Evolutionary conservation across 2,797 vertebrate genomes (phyloP), one percentile per base, ranked within the genome.

Genomic region (Acropternis orthonyx): DNA sequence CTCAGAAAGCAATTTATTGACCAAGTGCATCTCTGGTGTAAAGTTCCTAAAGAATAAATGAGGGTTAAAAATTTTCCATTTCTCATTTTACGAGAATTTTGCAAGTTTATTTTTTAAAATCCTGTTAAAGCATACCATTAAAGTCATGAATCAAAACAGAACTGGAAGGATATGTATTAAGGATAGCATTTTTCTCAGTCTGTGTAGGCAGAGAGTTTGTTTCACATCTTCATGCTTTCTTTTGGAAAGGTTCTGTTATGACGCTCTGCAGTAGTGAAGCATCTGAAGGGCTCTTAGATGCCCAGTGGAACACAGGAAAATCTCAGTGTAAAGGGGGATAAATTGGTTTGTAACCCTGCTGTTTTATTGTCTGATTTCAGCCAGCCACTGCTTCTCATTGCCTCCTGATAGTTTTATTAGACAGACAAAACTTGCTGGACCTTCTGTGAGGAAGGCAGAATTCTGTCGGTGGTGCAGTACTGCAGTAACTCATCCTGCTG

Each of bases 121-220:
- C 24, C 43, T 66, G 5, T 83, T 80, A 83, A 81, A 83, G 18
- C 8, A 23, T 83, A 59, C 17, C 0, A 0, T 75, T 24, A 56
- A 88, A 81, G 24, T 61, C 63, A 91, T 11, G 46, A 28, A 63
- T 80, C 46, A 79, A 72, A 92, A 46, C 36, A 41, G 63, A 69
- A 34, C 18, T 39, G 2, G 1, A 36, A 77, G 23, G 0, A 0
- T 32, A 13, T 24, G 9, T 49, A 27, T 66, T 87, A 58, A 82
- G 76, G 22, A 44, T 27, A 76, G 10, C 1, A 10, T 77, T 81
- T 83, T 74, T 39, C 37, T 84, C 51, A 41, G 4, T 77, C 72
- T 78, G 26, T 34, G 52, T 32, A 83, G 32, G 17, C 37, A 83
- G 36, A 46, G 36, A 75, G 41, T 85, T 91, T 84, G 12, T 51